Base-by-base conservation (phyloP, 2,113 vertebrate species). In the Xiphorhynchus elegans region DNA sequence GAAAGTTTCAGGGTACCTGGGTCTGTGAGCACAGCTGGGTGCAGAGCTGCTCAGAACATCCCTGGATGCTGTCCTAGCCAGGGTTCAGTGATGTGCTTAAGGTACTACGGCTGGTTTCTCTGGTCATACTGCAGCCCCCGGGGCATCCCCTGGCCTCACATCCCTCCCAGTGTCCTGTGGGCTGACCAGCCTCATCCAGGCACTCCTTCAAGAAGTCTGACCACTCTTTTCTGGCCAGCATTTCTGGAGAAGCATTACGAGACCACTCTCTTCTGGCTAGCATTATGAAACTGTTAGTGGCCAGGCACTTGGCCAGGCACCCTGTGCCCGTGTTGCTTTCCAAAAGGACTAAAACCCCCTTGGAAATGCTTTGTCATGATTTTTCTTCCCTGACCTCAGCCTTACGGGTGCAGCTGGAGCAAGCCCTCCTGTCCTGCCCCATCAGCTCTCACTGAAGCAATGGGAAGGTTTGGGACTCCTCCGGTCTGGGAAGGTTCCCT, bases 1-100 rank as follows among this genome's bases (percentile, higher is more conserved):
- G 21, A 19, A 7, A 31, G 11, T 60, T 62, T 83, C 0, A 0
- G n/a, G 17, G 24, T 35, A 18, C 11, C 23, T 0, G 3, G 3
- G 26, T 37, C 25, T 47, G 31, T 18, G 24, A 25, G 33, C 11
- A 50, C 21, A 77, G 75, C 33, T 0, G 0, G 3, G 17, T 59
- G 42, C 40, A 62, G 67, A 47, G 19, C 42, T 73, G 24, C n/a
- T 75, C 62, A 28, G 17, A 66, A 58, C 26, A 52, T 2, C 21
- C 7, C 26, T 46, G 24, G 29, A 8, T 35, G 37, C 19, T 76
- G 39, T 26, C 35, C 35, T 47, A 39, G 10, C 24, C 46, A 31
- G 29, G 24, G 23, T 42, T 73, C 47, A 83, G 39, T 24, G 0
- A 0, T 28, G 7, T 50, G 24, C 18, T 78, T 13, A 4, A 1